Percentiles rank a stretch among this genome's conserved stretches.
These are phyloP conservation scores for Silurus asotus DNA, from an alignment of 2,113 vertebrate genomes.

Conservation along the genomic window DNA sequence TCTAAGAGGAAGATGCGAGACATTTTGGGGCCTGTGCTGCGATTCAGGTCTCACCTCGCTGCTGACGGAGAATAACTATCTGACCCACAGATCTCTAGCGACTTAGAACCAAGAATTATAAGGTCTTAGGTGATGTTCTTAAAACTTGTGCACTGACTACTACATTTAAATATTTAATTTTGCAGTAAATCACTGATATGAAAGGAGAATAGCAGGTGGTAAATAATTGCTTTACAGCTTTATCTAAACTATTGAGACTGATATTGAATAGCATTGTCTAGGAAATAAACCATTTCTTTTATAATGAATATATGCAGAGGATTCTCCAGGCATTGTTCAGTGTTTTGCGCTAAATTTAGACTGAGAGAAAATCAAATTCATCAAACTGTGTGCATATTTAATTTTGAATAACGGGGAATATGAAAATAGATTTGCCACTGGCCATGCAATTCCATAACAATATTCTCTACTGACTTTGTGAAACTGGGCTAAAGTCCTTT, in stretches of 20 bases:
- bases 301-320: conserved; percentile 70
- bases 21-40: conserved; percentile 36
- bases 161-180: not conserved
- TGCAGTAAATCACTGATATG: not conserved
- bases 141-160: not conserved
- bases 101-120: conserved; percentile 2
- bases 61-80: conserved; percentile 28
- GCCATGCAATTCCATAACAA: conserved; percentile 63
- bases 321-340: conserved; percentile 72
- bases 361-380: conserved; percentile 72
- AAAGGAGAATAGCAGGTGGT: not conserved
- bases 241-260: conserved; percentile 38
- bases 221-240: not conserved
- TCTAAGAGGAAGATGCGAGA: conserved; percentile 29
- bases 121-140: conserved; percentile 15
- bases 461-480: conserved; percentile 48
- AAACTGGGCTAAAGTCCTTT: conserved; percentile 32
- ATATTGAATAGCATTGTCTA: conserved; percentile 65
- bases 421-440: conserved; percentile 67
- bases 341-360: conserved; percentile 68
- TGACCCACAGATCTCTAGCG: conserved; percentile 14
- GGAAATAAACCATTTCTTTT: conserved; percentile 68
- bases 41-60: conserved; percentile 14
- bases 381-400: conserved; percentile 67
- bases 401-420: conserved; percentile 68